phyloP scores from a whole-genome alignment of 2,888 invertebrate species.

The Aleiodes alternator region DNA sequence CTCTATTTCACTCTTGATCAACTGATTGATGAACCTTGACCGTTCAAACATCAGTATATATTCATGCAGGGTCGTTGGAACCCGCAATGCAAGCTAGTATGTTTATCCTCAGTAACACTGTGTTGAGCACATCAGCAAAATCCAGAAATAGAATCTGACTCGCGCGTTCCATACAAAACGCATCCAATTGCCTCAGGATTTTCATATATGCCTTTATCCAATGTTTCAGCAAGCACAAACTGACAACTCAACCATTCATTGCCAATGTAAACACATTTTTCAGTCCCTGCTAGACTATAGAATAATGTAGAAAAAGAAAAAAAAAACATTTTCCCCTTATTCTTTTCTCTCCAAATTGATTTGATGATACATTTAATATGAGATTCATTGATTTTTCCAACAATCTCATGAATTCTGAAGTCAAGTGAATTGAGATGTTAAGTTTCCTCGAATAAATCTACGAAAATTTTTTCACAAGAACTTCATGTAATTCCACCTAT shows the following conservation, averaged over 20 bases:
- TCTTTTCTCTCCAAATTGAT: no score
- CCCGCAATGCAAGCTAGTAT: conserved; percentile 45
- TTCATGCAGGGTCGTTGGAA: conserved; percentile 63
- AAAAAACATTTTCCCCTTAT: not conserved
- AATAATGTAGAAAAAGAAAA: not conserved
- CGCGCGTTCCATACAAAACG: conserved; percentile 54
- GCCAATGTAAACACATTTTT: conserved; percentile 27
- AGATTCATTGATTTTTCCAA: no score
- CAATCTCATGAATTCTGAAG: not conserved
- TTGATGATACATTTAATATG: no score
- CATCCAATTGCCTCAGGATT: conserved; percentile 32
- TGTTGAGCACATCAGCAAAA: conserved; percentile 46
- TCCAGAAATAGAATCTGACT: conserved; percentile 64
- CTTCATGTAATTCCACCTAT: not conserved
- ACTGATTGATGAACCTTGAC: conserved; percentile 62
- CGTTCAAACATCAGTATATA: conserved; percentile 51
- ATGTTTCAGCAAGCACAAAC: conserved; percentile 6
- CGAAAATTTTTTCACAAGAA: not conserved
- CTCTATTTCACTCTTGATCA: conserved; percentile 2
- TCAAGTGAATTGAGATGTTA: not conserved
- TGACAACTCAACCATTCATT: conserved; percentile 29
- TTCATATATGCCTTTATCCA: conserved; percentile 17
- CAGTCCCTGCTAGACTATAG: not conserved
- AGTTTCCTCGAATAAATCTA: not conserved
- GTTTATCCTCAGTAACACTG: conserved; percentile 59